Conservation (phyloP, 2,888 invertebrate species). For the Allolobophora icterica region DNA sequence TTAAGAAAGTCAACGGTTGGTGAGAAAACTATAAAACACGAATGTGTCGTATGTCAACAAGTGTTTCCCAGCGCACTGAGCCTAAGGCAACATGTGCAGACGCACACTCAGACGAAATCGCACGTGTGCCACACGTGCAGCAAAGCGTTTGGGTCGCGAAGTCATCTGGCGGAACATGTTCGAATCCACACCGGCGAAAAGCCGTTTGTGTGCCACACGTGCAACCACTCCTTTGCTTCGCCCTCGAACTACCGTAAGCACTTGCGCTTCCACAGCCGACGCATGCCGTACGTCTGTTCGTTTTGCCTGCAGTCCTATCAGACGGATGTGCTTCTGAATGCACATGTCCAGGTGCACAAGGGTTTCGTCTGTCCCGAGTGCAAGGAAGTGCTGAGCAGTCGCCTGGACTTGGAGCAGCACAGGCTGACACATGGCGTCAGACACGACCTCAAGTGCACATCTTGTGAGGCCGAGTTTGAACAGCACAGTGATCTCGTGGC, state of each 20-base stretch:
- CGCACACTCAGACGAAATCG: neutral
- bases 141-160: slow-evolving; percentile 35
- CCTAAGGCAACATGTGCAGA: neutral
- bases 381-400: neutral
- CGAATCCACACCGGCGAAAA: slow-evolving; percentile 35
- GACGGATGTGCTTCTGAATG: slow-evolving; percentile 35
- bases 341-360: slow-evolving; percentile 38
- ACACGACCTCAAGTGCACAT: slow-evolving; percentile 17
- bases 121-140: slow-evolving; percentile 35
- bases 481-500: neutral
- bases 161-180: slow-evolving; percentile 34
- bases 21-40: neutral
- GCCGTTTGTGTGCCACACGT: slow-evolving; percentile 33
- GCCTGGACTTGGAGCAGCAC: slow-evolving; percentile 10
- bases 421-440: neutral
- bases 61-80: neutral
- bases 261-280: slow-evolving; percentile 34
- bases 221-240: slow-evolving; percentile 40
- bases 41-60: neutral
- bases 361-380: slow-evolving; percentile 30
- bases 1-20: neutral
- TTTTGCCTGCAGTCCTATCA: slow-evolving; percentile 38
- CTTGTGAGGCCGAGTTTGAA: neutral
- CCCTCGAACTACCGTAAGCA: slow-evolving; percentile 36
- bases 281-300: slow-evolving; percentile 38